Evolutionary conservation across 2,797 vertebrate species (phyloP), one percentile per base, ranked within the genome.

Genomic region (Enteromius anoplus): DNA sequence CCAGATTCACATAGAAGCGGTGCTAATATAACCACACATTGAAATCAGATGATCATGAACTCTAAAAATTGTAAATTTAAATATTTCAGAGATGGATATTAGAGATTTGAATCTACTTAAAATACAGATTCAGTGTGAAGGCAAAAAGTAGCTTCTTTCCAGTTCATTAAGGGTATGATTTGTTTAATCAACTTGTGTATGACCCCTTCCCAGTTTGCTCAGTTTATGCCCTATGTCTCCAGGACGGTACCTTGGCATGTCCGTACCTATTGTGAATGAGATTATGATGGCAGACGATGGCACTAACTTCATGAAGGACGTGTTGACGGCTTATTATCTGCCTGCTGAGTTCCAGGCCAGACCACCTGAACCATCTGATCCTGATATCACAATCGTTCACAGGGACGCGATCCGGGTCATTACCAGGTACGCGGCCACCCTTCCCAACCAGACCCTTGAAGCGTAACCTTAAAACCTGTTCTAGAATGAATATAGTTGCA

Each of bases 241-340:
- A 96, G 95, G 95, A 12, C 78, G 88, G 49, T 91, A 95, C 76
- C 88, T 97, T 86, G 96, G 95, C 12, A 96, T 96, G 95, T 96
- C 95, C 0, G 81, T 97, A 3, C 96, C 96, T 0, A 90, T 97
- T 40, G 78, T 97, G 76, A 96, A 90, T 0, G 89, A 92, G 88
- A 88, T 96, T 83, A 91, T 75, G 17, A 87, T 96, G 91, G 88
- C 79, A 79, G 88, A 93, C 62, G 94, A 95, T 0, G 91, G 94
- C 0, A 86, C 73, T 0, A 21, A 88, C 17, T 93, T 97, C 51
- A 47, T 92, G 14, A 94, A 92, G 23, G 90, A 94, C 0, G 92
- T 96, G 0, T 26, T 95, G 84, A 97, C 95, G 0, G 90, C 91
- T 0, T 94, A 94, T 87, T 96, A 93, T 86, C 92, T 96, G 73